Conservation (phyloP, 2,113 vertebrate genomes). For the Anguilla japonica region DNA sequence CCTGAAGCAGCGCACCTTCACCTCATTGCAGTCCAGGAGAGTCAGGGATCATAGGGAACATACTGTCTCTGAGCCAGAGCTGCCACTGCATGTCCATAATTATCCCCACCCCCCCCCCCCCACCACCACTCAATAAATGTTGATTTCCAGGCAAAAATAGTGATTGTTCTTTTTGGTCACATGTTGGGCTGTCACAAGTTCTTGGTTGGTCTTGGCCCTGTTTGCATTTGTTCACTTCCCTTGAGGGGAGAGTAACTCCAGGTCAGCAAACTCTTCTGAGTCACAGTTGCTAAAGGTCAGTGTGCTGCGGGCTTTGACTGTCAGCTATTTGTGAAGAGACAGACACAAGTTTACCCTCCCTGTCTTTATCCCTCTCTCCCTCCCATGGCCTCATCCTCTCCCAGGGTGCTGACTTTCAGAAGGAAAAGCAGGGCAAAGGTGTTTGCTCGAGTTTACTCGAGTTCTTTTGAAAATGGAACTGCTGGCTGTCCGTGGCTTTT, state of each 20-base stretch:
- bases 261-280: constrained; percentile 58
- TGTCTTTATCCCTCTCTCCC: background rate
- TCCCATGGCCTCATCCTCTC: background rate
- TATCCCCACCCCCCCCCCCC: background rate
- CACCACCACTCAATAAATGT: background rate
- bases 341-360: background rate
- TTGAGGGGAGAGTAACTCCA: constrained; percentile 47
- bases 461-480: constrained; percentile 6
- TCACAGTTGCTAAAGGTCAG: constrained; percentile 39
- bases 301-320: background rate
- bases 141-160: background rate
- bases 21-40: background rate
- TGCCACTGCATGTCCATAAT: background rate
- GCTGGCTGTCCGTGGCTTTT: background rate
- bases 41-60: too few relatives aligned
- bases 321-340: background rate
- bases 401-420: background rate
- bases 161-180: background rate
- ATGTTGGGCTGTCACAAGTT: constrained; percentile 47
- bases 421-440: background rate
- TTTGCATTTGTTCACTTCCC: constrained; percentile 28
- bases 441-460: background rate
- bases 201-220: constrained; percentile 32
- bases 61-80: background rate
- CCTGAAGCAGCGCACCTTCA: background rate